A percentile compares a stretch with the other conserved stretches of the same genome.
These are phyloP conservation scores for Eueremaeus valkanovi DNA, from an alignment of 2,888 invertebrate species.

Conservation along the genomic window DNA sequence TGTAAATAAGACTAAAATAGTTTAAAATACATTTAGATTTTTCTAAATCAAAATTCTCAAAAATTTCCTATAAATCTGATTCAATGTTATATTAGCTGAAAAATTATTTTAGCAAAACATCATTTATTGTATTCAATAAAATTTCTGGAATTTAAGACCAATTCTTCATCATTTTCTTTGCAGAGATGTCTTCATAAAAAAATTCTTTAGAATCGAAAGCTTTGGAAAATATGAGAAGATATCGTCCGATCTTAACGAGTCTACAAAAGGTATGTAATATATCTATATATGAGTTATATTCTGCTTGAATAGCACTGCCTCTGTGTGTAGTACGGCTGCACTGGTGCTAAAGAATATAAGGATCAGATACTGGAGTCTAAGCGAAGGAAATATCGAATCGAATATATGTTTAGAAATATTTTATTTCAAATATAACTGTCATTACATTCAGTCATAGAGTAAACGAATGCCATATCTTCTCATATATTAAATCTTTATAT, in stretches of 20 bases:
- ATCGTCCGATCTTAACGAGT: background rate
- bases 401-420: background rate
- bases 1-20: too few relatives aligned
- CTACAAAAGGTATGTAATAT: background rate
- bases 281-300: background rate
- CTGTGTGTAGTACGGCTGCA: too few relatives aligned
- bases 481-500: background rate
- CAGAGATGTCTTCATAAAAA: conserved; percentile 1
- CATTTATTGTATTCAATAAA: background rate
- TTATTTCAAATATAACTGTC: background rate
- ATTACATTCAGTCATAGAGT: background rate
- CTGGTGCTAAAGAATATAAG: too few relatives aligned
- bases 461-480: background rate
- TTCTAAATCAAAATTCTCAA: too few relatives aligned
- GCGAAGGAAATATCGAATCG: background rate
- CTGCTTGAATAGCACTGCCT: too few relatives aligned
- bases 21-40: too few relatives aligned
- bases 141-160: background rate
- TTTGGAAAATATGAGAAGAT: background rate
- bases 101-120: background rate
- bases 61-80: background rate
- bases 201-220: background rate
- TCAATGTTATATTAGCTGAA: background rate
- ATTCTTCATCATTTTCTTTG: background rate
- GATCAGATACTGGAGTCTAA: background rate